phyloP scores from a whole-genome alignment of 1,140 invertebrate genomes.

The Drosophila tsacasi region DNA sequence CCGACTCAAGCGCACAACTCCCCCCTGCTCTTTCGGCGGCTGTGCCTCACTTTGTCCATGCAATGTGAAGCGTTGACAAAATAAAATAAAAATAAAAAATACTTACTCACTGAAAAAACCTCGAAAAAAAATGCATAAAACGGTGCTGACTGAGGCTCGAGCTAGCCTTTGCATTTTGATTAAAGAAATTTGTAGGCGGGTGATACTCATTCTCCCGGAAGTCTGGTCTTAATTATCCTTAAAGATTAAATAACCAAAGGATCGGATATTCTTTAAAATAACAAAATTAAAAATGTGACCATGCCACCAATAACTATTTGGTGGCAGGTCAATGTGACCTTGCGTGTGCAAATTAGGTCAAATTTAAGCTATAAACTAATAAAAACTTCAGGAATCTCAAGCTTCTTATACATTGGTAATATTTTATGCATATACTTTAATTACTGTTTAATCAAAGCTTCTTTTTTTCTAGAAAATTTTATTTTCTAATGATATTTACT shows the following conservation, averaged over 20 bases:
- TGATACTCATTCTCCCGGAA: not conserved
- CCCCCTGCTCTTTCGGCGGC: slow-evolving; percentile 5
- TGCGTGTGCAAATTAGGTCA: not conserved
- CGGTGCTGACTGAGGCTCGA: slow-evolving; percentile 17
- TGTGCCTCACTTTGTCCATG: slow-evolving; percentile 52
- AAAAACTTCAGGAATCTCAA: not conserved
- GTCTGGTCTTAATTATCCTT: not conserved
- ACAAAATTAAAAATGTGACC: not conserved
- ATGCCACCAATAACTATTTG: no score
- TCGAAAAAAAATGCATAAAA: slow-evolving; percentile 28
- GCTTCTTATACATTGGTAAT: not conserved
- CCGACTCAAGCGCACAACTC: slow-evolving; percentile 21
- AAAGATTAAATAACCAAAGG: not conserved
- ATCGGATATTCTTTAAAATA: not conserved
- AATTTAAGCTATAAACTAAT: not conserved
- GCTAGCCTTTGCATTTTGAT: slow-evolving; percentile 57
- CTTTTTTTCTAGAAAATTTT: not conserved
- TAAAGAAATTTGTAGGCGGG: slow-evolving; percentile 45
- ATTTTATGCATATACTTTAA: not conserved
- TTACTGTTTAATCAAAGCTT: not conserved
- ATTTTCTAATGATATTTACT: no score
- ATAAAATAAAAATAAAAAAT: slow-evolving; percentile 23
- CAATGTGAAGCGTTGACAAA: slow-evolving; percentile 74
- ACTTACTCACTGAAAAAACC: slow-evolving; percentile 30
- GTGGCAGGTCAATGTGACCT: not conserved